Evolutionary conservation across 2,797 vertebrate species (phyloP).

Genomic region (Betta splendens): DNA sequence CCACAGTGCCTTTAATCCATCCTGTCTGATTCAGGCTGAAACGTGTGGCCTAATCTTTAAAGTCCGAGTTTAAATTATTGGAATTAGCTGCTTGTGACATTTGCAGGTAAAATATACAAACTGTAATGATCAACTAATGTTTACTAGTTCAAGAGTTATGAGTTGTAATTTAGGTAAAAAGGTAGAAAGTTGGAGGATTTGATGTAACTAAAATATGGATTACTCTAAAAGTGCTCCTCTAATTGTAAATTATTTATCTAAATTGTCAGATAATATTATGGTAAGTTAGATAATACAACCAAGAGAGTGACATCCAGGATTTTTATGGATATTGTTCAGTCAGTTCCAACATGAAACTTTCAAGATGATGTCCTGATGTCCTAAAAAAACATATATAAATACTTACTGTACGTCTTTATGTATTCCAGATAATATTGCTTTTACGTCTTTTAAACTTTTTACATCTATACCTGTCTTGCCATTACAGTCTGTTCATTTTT

Average conservation of each 20-base stretch:
- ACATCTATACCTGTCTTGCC: slow-evolving; percentile 1
- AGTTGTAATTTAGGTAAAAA: slow-evolving; percentile 8
- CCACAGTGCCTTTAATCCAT: slow-evolving; percentile 42
- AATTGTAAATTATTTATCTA: slow-evolving; percentile 15
- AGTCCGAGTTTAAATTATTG: slow-evolving; percentile 14
- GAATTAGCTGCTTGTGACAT: too few relatives aligned
- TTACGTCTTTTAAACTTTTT: too few relatives aligned
- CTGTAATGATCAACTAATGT: too few relatives aligned
- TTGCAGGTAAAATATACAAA: too few relatives aligned
- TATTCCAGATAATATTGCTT: too few relatives aligned
- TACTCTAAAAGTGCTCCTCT: slow-evolving; percentile 32
- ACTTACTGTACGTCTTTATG: too few relatives aligned
- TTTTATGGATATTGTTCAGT: too few relatives aligned
- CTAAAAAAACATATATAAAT: too few relatives aligned
- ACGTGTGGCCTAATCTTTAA: not conserved
- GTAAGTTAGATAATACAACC: too few relatives aligned
- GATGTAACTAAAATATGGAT: slow-evolving; percentile 35
- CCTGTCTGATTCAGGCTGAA: slow-evolving; percentile 49
- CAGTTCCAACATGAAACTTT: too few relatives aligned
- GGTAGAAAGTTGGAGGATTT: slow-evolving; percentile 25
- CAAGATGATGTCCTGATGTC: too few relatives aligned
- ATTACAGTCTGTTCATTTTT: slow-evolving; percentile 15
- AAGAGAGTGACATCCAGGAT: too few relatives aligned
- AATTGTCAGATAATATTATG: not conserved
- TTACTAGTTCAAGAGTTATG: not conserved